Evolutionary conservation across 2,113 vertebrate genomes (phyloP).

Genomic region (Petroica traversi): DNA sequence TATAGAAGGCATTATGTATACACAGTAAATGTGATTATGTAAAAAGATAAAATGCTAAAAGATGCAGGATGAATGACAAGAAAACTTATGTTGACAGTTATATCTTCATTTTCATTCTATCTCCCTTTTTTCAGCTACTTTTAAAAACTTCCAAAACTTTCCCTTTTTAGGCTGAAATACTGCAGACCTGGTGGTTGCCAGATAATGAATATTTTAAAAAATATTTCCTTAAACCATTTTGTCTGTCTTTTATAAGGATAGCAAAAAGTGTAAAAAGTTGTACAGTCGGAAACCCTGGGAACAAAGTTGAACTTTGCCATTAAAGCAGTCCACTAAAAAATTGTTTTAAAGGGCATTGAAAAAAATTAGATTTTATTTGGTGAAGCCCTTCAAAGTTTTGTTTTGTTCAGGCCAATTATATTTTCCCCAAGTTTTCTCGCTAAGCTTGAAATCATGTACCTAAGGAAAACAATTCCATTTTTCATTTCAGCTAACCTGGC

Average conservation of each 20-base stretch:
- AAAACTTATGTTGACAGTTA: neutral
- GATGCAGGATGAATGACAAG: neutral
- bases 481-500: slow-evolving; percentile 14
- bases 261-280: neutral
- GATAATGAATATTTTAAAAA: slow-evolving; percentile 58
- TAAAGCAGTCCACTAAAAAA: neutral
- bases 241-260: neutral
- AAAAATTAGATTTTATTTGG: neutral
- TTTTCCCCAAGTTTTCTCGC: neutral
- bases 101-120: slow-evolving; percentile 1
- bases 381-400: neutral
- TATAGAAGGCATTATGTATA: neutral
- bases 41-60: neutral
- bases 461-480: slow-evolving; percentile 8
- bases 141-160: slow-evolving; percentile 19
- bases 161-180: slow-evolving; percentile 58
- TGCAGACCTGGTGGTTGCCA: slow-evolving; percentile 30
- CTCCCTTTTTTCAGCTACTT: slow-evolving; percentile 16
- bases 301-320: slow-evolving; percentile 16
- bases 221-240: slow-evolving; percentile 56
- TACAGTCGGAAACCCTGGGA: slow-evolving; percentile 29
- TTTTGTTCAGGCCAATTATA: neutral
- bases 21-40: neutral
- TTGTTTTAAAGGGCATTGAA: neutral
- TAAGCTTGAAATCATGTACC: neutral